phyloP scores from a whole-genome alignment of 1,140 invertebrate species.

The Drepana arcuata region DNA sequence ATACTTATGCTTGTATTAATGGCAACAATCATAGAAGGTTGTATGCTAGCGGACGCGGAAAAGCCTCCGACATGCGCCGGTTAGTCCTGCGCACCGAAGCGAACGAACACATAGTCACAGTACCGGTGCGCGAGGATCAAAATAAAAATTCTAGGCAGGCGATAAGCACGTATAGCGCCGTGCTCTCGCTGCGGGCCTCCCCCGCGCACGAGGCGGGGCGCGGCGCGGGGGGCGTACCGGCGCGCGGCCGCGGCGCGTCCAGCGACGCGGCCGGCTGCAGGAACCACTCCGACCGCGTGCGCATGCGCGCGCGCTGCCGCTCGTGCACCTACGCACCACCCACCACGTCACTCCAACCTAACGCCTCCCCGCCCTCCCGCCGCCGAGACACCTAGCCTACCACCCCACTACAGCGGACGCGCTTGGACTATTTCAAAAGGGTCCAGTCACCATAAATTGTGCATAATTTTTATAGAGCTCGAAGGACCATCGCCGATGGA shows the following conservation, averaged over 20 bases:
- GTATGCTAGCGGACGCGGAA: constrained; percentile 19
- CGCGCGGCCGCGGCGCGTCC: constrained; percentile 51
- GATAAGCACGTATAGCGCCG: constrained; percentile 66
- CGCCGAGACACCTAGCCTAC: background rate
- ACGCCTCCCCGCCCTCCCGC: constrained; percentile 4
- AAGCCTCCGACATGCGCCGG: constrained; percentile 22
- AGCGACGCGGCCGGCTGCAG: constrained; percentile 80
- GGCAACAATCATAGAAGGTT: too few species aligned
- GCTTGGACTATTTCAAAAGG: too few species aligned
- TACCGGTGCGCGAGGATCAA: constrained; percentile 57
- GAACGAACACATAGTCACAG: constrained; percentile 42
- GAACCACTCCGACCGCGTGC: constrained; percentile 95
- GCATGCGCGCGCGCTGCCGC: constrained; percentile 93
- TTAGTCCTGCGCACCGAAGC: constrained; percentile 46
- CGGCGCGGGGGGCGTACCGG: constrained; percentile 9
- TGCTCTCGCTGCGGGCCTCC: constrained; percentile 42
- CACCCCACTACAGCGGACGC: background rate
- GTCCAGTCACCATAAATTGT: too few species aligned
- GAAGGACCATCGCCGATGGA: too few species aligned
- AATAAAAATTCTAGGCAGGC: constrained; percentile 73
- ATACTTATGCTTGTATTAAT: too few species aligned
- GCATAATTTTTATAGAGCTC: too few species aligned
- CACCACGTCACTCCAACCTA: constrained; percentile 7
- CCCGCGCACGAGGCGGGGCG: constrained; percentile 19
- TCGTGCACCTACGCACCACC: constrained; percentile 85